Evolutionary conservation across 1,140 invertebrate species (phyloP).

Genomic region (Melitaea cinxia): DNA sequence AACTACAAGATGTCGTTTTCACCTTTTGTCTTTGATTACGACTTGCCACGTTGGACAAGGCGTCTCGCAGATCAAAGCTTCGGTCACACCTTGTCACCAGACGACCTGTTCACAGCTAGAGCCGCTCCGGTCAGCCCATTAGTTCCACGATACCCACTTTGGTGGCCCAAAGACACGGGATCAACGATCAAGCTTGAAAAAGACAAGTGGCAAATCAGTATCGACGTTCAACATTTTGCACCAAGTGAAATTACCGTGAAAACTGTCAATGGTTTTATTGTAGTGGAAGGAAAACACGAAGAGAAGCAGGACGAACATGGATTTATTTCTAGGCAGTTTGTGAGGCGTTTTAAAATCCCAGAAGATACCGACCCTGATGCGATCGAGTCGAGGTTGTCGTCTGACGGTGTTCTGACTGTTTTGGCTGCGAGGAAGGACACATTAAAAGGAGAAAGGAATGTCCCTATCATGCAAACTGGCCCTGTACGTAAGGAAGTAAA

Average conservation of each 20-base stretch:
- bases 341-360: conserved; percentile 86
- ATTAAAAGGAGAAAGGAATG: conserved; percentile 62
- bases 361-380: conserved; percentile 85
- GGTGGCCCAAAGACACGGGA: conserved; percentile 55
- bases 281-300: conserved; percentile 89
- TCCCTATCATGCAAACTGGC: conserved; percentile 67
- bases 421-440: conserved; percentile 80
- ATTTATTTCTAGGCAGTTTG: conserved; percentile 88
- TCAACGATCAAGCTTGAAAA: conserved; percentile 68
- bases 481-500: conserved; percentile 56
- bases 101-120: conserved; percentile 57
- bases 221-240: conserved; percentile 93
- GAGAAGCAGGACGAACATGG: conserved; percentile 90
- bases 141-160: conserved; percentile 48
- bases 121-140: conserved; percentile 58
- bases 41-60: conserved; percentile 55
- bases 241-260: conserved; percentile 93
- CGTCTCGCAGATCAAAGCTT: conserved; percentile 68
- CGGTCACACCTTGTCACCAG: conserved; percentile 60
- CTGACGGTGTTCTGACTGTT: conserved; percentile 88
- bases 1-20: conserved; percentile 54
- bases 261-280: conserved; percentile 86
- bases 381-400: conserved; percentile 87
- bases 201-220: conserved; percentile 84
- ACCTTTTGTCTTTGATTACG: conserved; percentile 67